Conservation (phyloP, 2,888 invertebrate genomes). For the Hypolimnas misippus region DNA sequence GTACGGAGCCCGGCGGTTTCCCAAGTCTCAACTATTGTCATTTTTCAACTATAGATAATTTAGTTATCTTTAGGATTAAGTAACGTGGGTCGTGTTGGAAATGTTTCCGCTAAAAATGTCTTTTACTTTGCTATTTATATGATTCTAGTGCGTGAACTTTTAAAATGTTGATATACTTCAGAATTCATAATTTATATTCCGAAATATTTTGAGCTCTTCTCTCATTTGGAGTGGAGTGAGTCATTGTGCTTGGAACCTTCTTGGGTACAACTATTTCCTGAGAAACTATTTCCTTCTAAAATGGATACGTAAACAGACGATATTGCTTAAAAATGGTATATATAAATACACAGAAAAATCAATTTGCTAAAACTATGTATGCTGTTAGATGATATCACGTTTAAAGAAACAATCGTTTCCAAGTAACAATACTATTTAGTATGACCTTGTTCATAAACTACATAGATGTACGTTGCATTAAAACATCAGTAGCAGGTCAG, state of each 20-base stretch:
- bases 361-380: too few species aligned
- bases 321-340: too few species aligned
- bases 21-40: constrained; percentile 57
- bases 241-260: not conserved
- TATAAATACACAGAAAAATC: too few species aligned
- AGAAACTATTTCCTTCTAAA: too few species aligned
- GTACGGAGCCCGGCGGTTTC: constrained; percentile 66
- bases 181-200: too few species aligned
- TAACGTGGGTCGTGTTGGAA: not conserved
- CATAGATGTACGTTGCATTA: not conserved
- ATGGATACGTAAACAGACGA: too few species aligned
- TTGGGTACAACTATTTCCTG: not conserved
- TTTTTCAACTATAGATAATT: not conserved
- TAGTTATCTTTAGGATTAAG: not conserved
- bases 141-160: too few species aligned
- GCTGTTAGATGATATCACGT: too few species aligned
- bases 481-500: constrained; percentile 9
- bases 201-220: too few species aligned
- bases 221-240: too few species aligned
- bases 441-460: not conserved
- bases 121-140: not conserved
- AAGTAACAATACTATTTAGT: not conserved
- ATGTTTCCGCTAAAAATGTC: not conserved
- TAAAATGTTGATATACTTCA: too few species aligned
- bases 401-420: too few species aligned